Conservation (phyloP, 2,888 invertebrate species). For the Plagiodera versicolora region DNA sequence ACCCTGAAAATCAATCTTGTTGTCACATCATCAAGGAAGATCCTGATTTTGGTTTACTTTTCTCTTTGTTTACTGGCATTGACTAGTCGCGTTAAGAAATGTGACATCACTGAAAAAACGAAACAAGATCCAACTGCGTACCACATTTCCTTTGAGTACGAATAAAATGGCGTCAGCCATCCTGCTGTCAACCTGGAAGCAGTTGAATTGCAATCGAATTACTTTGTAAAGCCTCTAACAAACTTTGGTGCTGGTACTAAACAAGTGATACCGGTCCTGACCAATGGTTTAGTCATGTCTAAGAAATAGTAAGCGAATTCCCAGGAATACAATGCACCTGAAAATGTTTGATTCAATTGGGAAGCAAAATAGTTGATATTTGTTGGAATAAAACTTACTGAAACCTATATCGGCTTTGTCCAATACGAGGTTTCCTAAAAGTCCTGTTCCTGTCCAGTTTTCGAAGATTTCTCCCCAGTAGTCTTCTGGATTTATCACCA, state of each 20-base stretch:
- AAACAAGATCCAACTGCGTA: slow-evolving; percentile 58
- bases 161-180: slow-evolving; percentile 65
- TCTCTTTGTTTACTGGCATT: not conserved
- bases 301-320: slow-evolving; percentile 62
- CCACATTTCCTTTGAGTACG: slow-evolving; percentile 64
- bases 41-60: slow-evolving; percentile 3
- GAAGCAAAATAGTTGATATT: not conserved
- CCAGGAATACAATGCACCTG: slow-evolving; percentile 64
- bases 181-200: slow-evolving; percentile 60
- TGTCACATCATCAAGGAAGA: no score
- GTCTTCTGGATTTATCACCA: slow-evolving; percentile 58
- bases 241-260: slow-evolving; percentile 69
- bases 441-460: slow-evolving; percentile 67
- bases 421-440: slow-evolving; percentile 64
- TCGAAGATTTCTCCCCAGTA: slow-evolving; percentile 70
- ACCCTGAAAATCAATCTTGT: no score
- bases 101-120: slow-evolving; percentile 45
- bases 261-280: slow-evolving; percentile 68
- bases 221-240: slow-evolving; percentile 10
- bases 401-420: slow-evolving; percentile 66
- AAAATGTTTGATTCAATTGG: slow-evolving; percentile 22
- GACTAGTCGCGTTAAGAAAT: slow-evolving; percentile 20
- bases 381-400: slow-evolving; percentile 54
- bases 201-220: no score
- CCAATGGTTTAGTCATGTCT: slow-evolving; percentile 64